Evolutionary conservation across 2,888 invertebrate species (phyloP).

Genomic region (Cephalotes varians): DNA sequence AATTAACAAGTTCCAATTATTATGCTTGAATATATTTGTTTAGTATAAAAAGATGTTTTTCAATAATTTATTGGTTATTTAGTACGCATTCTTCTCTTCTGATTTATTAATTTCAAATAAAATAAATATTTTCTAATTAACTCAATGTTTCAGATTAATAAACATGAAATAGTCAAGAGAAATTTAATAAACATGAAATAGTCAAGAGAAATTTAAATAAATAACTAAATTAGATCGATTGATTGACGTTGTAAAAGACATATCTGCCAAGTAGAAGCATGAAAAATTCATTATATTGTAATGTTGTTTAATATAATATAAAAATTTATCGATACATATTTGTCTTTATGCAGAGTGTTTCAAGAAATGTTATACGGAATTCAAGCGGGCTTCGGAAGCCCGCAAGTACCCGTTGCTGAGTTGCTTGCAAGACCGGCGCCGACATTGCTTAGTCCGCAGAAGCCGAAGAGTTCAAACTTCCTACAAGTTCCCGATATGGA

Average conservation of each 20-base stretch:
- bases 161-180: background rate
- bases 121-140: slow-evolving; percentile 24
- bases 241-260: slow-evolving; percentile 6
- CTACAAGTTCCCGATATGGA: slow-evolving; percentile 96
- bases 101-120: background rate
- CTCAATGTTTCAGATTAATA: background rate
- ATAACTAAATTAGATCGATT: background rate
- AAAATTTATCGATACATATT: slow-evolving; percentile 8
- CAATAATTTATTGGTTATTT: background rate
- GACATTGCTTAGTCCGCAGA: slow-evolving; percentile 94
- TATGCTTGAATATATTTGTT: background rate
- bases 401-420: slow-evolving; percentile 97
- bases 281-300: background rate
- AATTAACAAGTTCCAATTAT: slow-evolving; percentile 12
- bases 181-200: background rate
- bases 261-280: background rate
- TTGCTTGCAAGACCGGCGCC: slow-evolving; percentile 94
- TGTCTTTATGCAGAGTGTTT: slow-evolving; percentile 89
- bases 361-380: slow-evolving; percentile 98
- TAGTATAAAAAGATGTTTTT: background rate
- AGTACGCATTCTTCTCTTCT: background rate
- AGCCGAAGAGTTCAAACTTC: slow-evolving; percentile 96
- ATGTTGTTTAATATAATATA: background rate
- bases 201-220: background rate
- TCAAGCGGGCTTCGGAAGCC: slow-evolving; percentile 96